phyloP scores from a whole-genome alignment of 1,140 invertebrate genomes.

The Proctacanthus coquilletti region DNA sequence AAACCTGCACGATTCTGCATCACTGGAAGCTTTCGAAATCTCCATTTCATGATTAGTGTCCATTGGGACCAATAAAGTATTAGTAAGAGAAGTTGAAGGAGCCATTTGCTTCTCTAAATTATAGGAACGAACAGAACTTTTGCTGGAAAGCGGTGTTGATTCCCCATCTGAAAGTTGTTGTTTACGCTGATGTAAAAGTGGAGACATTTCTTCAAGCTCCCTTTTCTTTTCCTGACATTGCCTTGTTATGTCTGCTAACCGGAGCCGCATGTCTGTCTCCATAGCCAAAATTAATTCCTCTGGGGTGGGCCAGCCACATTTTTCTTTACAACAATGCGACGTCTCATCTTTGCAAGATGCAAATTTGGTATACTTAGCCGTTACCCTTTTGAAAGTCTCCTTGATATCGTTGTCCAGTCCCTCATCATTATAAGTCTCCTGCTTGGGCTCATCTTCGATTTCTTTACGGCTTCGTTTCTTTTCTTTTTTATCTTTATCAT shows the following conservation, averaged over 20 bases:
- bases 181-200: conserved; percentile 27
- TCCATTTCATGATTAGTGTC: conserved; percentile 29
- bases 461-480: conserved; percentile 13
- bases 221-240: conserved; percentile 70
- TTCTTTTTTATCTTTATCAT: conserved; percentile 24
- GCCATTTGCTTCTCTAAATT: conserved; percentile 23
- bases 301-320: conserved; percentile 35
- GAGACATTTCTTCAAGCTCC: conserved; percentile 54
- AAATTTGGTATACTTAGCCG: conserved; percentile 26
- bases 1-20: conserved; percentile 5
- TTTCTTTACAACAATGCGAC: conserved; percentile 19
- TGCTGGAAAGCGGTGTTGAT: conserved; percentile 16
- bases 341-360: conserved; percentile 21
- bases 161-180: conserved; percentile 28
- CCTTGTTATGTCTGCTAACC: conserved; percentile 60
- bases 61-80: conserved; percentile 28
- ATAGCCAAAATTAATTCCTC: conserved; percentile 49
- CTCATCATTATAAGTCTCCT: conserved; percentile 18
- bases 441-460: conserved; percentile 29
- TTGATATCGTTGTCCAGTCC: conserved; percentile 24
- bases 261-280: conserved; percentile 63
- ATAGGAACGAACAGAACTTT: conserved; percentile 20
- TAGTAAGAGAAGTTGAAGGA: conserved; percentile 19
- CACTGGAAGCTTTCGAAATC: conserved; percentile 9
- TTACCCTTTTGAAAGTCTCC: conserved; percentile 29